Conservation (phyloP, 2,797 vertebrate genomes). For the Cyprinella venusta region DNA sequence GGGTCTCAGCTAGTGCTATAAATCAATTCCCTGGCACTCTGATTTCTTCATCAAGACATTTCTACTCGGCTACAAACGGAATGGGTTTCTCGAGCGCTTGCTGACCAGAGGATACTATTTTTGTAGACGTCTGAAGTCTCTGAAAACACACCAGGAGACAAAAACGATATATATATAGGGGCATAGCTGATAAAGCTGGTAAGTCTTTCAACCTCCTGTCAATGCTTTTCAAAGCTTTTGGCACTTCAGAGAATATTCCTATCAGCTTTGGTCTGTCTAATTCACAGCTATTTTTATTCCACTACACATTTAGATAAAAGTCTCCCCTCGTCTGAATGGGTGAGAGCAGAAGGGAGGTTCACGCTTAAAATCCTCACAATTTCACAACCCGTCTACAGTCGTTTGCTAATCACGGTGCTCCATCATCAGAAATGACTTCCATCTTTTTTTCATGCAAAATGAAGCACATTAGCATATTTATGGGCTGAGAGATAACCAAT, state of each 20-base stretch:
- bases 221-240: constrained; percentile 9
- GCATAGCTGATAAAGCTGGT: neutral
- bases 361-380: constrained; percentile 41
- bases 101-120: constrained; percentile 67
- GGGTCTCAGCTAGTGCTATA: constrained; percentile 54
- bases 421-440: constrained; percentile 55
- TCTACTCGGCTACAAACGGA: constrained; percentile 56
- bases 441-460: constrained; percentile 59
- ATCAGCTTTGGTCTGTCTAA: constrained; percentile 33
- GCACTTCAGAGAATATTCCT: constrained; percentile 16
- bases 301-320: constrained; percentile 46
- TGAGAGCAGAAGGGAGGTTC: constrained; percentile 52
- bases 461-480: constrained; percentile 67
- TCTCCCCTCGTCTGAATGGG: constrained; percentile 6
- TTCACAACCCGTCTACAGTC: constrained; percentile 50
- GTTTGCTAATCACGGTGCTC: constrained; percentile 58
- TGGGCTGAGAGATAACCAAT: constrained; percentile 60
- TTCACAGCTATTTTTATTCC: constrained; percentile 35
- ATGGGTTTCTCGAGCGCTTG: constrained; percentile 51
- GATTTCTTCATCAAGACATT: constrained; percentile 68
- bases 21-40: constrained; percentile 65
- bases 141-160: neutral
- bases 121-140: constrained; percentile 58
- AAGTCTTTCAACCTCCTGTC: constrained; percentile 23
- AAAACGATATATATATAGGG: constrained; percentile 9